Evolutionary conservation across 2,113 vertebrate genomes (phyloP).

Genomic region (Xiphophorus maculatus): DNA sequence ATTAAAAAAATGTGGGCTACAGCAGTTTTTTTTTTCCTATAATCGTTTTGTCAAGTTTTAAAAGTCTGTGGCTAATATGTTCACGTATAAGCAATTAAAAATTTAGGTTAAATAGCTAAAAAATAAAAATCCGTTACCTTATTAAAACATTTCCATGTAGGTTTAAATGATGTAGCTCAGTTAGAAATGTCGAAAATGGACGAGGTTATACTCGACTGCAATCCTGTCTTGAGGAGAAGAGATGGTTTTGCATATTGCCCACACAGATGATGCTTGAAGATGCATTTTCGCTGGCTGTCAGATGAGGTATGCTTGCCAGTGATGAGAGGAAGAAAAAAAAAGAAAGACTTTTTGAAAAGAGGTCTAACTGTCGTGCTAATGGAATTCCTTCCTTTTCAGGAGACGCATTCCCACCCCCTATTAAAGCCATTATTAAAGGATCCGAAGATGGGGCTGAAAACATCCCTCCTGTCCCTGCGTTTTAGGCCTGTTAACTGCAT

Average conservation of each 20-base stretch:
- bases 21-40: conserved; percentile 1
- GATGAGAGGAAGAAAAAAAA: conserved; percentile 35
- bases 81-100: conserved; percentile 22
- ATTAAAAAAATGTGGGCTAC: conserved; percentile 40
- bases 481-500: conserved; percentile 82
- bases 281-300: conserved; percentile 72
- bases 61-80: no score
- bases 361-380: conserved; percentile 66
- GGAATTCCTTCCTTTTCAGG: conserved; percentile 79
- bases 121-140: conserved; percentile 73
- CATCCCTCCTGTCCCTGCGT: conserved; percentile 74
- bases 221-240: conserved; percentile 80
- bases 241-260: conserved; percentile 75
- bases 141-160: conserved; percentile 62
- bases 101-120: conserved; percentile 53
- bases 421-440: conserved; percentile 77
- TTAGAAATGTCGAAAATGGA: conserved; percentile 71
- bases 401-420: conserved; percentile 72
- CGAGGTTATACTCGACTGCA: conserved; percentile 73
- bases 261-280: conserved; percentile 77
- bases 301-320: conserved; percentile 55
- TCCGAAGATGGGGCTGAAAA: conserved; percentile 83
- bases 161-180: conserved; percentile 46
- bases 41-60: no score
- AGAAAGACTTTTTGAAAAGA: conserved; percentile 60